These are phyloP conservation scores for Ephialtes manifestator DNA, from an alignment of 2,888 invertebrate species.

Conservation along the genomic window DNA sequence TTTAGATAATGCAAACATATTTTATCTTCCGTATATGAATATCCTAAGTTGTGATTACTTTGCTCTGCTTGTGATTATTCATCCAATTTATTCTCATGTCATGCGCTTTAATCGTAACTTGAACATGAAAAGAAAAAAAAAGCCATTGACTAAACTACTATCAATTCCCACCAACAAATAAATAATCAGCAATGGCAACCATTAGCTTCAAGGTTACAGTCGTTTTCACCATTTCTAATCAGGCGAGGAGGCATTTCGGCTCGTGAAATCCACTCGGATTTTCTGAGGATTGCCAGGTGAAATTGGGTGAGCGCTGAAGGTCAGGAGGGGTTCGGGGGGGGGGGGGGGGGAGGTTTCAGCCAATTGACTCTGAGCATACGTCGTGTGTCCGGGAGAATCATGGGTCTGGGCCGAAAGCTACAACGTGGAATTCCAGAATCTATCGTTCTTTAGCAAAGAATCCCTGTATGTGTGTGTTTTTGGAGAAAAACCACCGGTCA, in stretches of 20 bases:
- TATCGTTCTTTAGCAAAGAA: constrained; percentile 50
- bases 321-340: no score
- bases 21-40: no score
- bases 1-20: no score
- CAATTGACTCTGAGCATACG: constrained; percentile 61
- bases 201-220: not conserved
- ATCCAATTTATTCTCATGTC: no score
- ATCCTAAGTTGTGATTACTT: no score
- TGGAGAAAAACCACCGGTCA: not conserved
- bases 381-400: constrained; percentile 40
- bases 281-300: not conserved
- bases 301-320: not conserved
- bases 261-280: not conserved
- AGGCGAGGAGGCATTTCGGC: not conserved
- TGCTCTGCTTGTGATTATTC: no score
- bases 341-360: constrained; percentile 43
- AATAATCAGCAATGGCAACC: no score
- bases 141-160: no score
- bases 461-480: constrained; percentile 7
- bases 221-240: constrained; percentile 24
- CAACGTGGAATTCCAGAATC: constrained; percentile 55
- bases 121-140: no score
- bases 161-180: no score
- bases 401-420: constrained; percentile 25
- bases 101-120: no score